These are phyloP conservation scores for Peromyscus leucopus DNA, from an alignment of 2,113 vertebrate genomes.

Conservation along the genomic window DNA sequence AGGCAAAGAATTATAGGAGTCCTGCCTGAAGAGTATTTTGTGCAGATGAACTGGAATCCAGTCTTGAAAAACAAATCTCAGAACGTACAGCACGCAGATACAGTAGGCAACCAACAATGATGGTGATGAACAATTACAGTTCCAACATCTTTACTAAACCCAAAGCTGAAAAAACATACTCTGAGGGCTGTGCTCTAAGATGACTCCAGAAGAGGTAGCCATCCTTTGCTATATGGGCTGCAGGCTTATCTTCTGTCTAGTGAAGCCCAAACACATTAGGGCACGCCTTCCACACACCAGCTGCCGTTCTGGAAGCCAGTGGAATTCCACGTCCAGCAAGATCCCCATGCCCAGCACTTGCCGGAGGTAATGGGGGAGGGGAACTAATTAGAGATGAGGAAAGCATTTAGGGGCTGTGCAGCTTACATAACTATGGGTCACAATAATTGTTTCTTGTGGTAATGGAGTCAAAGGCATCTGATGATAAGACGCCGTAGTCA, in stretches of 20 bases:
- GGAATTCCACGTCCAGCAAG: conserved; percentile 51
- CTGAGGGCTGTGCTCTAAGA: background rate
- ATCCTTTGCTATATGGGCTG: background rate
- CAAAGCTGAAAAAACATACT: background rate
- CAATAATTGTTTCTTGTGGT: conserved; percentile 61
- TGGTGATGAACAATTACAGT: background rate
- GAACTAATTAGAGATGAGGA: conserved; percentile 54
- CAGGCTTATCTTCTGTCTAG: conserved; percentile 23
- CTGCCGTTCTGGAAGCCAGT: conserved; percentile 9
- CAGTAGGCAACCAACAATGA: background rate
- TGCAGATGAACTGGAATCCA: background rate
- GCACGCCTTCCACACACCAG: background rate
- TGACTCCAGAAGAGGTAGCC: background rate
- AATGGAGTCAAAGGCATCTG: conserved; percentile 72
- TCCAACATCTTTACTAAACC: background rate
- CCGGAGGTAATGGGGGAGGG: conserved; percentile 48
- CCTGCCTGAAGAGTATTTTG: background rate
- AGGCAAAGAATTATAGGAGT: background rate
- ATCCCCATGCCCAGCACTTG: conserved; percentile 55
- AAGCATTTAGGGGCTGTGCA: background rate
- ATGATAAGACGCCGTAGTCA: conserved; percentile 72
- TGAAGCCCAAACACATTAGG: conserved; percentile 65
- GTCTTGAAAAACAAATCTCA: background rate
- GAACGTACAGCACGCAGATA: background rate
- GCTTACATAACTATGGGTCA: conserved; percentile 37